Evolutionary conservation across 2,888 invertebrate species (phyloP), one percentile per base, ranked within the genome.

Genomic region (Sycophila texana): DNA sequence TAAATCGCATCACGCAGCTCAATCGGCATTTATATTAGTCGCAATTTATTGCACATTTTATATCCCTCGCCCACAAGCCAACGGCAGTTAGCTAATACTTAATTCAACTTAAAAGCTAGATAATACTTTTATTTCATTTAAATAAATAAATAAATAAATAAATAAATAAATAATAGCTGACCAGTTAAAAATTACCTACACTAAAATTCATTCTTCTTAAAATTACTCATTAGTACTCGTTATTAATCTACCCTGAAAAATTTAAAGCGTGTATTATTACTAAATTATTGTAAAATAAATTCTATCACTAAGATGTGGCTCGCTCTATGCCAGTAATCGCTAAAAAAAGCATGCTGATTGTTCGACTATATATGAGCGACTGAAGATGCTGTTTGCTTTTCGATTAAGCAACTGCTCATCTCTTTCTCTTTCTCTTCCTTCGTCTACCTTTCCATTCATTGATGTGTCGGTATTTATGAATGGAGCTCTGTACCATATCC

Each of bases 401-500:
- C 4, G 30, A n/a, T 47, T 3, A 4, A 39, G n/a, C 30, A 53
- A 26, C 4, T 0, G 12, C 55, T 78, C 75, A 82, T 80, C 74
- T 81, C 77, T 82, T 87, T 83, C 85, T 87, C 74, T 87, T 86
- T 81, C 85, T 86, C 87, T 87, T 88, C 83, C 84, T 88, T 12
- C 86, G 85, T 81, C 85, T 85, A 39, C 88, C 88, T 75, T 88
- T 89, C 87, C 87, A 88, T 30, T 89, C 87, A 78, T 88, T 86
- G 84, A 85, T 86, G 77, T 83, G 84, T 79, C 73, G 83, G 67
- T 86, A 86, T 72, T 84, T 83, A 68, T 84, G 82, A 71, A 86
- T 84, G 5, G 86, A 84, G 26, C 66, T 84, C 83, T 58, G 84
- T 3, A 89, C 86, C 0, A 88, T 76, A 18, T 87, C 86, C 26